These are phyloP conservation scores for Erpobdella octoculata DNA, from an alignment of 2,888 invertebrate genomes.

Conservation along the genomic window DNA sequence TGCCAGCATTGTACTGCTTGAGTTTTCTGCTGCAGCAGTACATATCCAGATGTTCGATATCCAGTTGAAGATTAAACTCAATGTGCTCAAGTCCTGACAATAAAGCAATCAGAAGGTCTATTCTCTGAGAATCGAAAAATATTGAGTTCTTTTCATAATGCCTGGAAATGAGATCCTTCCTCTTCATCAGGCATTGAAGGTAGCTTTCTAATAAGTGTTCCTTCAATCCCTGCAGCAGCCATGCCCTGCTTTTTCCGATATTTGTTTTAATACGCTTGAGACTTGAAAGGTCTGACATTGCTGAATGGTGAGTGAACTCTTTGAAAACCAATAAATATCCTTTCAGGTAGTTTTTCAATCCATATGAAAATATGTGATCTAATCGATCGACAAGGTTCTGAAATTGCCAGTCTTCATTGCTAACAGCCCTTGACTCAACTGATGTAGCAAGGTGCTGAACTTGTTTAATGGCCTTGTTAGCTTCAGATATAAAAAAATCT, in stretches of 20 bases:
- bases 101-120: background rate
- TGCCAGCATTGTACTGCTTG: background rate
- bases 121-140: slow-evolving; percentile 4
- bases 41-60: slow-evolving; percentile 2
- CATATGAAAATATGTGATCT: background rate
- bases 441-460: background rate
- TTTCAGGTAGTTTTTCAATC: background rate
- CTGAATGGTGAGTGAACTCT: background rate
- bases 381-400: background rate
- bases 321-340: background rate
- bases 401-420: background rate
- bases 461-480: background rate
- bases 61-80: background rate
- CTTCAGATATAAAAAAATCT: slow-evolving; percentile 4
- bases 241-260: background rate
- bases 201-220: background rate
- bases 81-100: background rate
- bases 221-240: background rate
- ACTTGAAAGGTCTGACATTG: background rate
- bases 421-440: background rate
- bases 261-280: background rate
- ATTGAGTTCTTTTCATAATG: background rate
- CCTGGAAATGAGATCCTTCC: background rate
- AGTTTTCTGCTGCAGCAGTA: background rate
- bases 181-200: background rate